Percentiles rank a stretch among this genome's conserved stretches.
Conservation (phyloP, 2,113 vertebrate genomes). For the Ochotona princeps region DNA sequence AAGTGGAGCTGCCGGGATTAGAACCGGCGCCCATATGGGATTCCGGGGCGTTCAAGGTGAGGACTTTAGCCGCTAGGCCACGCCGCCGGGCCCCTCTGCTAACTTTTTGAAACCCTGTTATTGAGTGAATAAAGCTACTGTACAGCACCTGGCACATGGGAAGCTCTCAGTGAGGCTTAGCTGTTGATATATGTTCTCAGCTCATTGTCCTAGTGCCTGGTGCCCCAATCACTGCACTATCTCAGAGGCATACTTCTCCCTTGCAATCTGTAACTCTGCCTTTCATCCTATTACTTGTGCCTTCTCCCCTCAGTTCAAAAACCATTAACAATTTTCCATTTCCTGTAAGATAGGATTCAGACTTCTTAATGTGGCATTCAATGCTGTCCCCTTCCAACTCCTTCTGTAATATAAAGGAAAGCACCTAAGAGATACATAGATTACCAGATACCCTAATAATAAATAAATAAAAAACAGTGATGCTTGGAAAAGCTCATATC, state of each 20-base stretch:
- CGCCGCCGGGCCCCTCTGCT: too few species aligned
- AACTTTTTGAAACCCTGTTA: too few species aligned
- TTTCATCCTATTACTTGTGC: slow-evolving; percentile 21
- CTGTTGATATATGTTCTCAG: slow-evolving; percentile 17
- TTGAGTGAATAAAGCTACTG: not conserved
- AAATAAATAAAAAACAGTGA: not conserved
- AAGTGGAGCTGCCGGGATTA: too few species aligned
- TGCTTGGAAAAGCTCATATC: not conserved
- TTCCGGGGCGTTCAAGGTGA: too few species aligned
- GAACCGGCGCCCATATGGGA: too few species aligned
- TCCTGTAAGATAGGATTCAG: not conserved
- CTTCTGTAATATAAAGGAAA: slow-evolving; percentile 24
- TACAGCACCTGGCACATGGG: not conserved
- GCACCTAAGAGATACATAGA: slow-evolving; percentile 10
- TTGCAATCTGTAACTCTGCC: not conserved
- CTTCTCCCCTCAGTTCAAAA: not conserved
- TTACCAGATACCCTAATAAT: not conserved
- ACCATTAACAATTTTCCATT: not conserved
- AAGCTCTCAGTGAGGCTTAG: not conserved
- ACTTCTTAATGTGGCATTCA: slow-evolving; percentile 1
- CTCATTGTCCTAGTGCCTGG: not conserved
- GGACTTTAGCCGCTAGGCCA: too few species aligned
- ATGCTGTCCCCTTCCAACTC: slow-evolving; percentile 3
- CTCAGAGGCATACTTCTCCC: not conserved
- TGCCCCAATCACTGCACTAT: not conserved